Percentiles rank a stretch among this genome's conserved stretches.
phyloP scores from a whole-genome alignment of 2,888 invertebrate species.

The Cecidostiba fungosa region DNA sequence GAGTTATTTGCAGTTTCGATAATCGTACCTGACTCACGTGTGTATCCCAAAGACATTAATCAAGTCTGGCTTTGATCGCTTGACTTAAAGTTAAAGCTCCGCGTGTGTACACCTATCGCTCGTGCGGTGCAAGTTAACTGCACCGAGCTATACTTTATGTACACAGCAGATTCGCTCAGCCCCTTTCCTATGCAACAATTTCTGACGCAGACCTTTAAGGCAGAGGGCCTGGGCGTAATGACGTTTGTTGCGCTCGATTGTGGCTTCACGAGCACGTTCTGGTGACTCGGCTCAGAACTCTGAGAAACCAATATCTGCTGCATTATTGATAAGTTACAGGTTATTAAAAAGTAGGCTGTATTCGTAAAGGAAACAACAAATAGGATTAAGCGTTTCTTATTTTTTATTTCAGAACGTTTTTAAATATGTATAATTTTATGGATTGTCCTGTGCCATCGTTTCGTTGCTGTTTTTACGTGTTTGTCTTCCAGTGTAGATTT shows the following conservation, averaged over 20 bases:
- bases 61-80: not conserved
- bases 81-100: not conserved
- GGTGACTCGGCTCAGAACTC: constrained; percentile 57
- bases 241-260: constrained; percentile 67
- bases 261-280: constrained; percentile 70
- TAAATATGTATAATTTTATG: not conserved
- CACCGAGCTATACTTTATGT: not conserved
- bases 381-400: not conserved
- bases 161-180: constrained; percentile 29
- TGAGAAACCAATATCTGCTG: too few species aligned
- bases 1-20: not conserved
- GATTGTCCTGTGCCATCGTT: not conserved
- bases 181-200: constrained; percentile 71
- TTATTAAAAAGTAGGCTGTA: not conserved
- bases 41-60: not conserved
- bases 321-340: not conserved
- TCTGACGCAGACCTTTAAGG: constrained; percentile 74
- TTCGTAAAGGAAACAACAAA: too few species aligned
- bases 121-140: not conserved
- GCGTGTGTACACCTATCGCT: not conserved
- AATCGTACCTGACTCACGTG: not conserved
- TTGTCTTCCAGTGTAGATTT: not conserved
- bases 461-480: not conserved
- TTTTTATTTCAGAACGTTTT: not conserved
- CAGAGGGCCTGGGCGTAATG: constrained; percentile 75